Conservation (phyloP, 2,888 invertebrate genomes). For the Didymodactylos carnosus region DNA sequence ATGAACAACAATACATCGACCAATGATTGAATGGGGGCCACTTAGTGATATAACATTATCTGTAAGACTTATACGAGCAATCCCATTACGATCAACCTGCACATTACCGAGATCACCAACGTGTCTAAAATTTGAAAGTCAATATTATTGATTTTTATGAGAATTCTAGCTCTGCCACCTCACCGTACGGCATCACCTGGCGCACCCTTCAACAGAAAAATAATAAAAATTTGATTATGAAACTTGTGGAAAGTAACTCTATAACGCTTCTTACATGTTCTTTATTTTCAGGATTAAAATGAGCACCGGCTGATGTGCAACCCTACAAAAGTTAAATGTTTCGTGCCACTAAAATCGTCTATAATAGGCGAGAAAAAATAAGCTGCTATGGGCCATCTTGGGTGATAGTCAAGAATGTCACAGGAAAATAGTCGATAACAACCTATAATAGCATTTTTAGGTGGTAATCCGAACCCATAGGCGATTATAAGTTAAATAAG, state of each 20-base stretch:
- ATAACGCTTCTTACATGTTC: too few species aligned
- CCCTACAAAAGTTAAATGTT: slow-evolving; percentile 24
- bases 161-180: not conserved
- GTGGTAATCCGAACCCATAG: too few species aligned
- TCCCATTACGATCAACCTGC: slow-evolving; percentile 22
- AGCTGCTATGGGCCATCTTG: too few species aligned
- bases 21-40: slow-evolving; percentile 29
- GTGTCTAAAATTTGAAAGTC: slow-evolving; percentile 41
- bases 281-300: slow-evolving; percentile 63
- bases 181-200: slow-evolving; percentile 43
- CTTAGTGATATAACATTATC: slow-evolving; percentile 25
- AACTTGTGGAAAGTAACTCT: too few species aligned
- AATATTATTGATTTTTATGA: not conserved
- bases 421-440: too few species aligned
- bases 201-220: too few species aligned
- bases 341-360: too few species aligned
- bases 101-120: slow-evolving; percentile 62
- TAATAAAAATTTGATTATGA: too few species aligned
- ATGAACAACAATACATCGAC: slow-evolving; percentile 41
- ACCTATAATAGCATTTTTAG: too few species aligned
- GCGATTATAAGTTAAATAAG: too few species aligned
- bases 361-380: too few species aligned
- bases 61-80: slow-evolving; percentile 22
- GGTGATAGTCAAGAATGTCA: too few species aligned
- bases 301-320: slow-evolving; percentile 79